Evolutionary conservation across 2,113 vertebrate species (phyloP).

Genomic region (Dicaeum eximium): DNA sequence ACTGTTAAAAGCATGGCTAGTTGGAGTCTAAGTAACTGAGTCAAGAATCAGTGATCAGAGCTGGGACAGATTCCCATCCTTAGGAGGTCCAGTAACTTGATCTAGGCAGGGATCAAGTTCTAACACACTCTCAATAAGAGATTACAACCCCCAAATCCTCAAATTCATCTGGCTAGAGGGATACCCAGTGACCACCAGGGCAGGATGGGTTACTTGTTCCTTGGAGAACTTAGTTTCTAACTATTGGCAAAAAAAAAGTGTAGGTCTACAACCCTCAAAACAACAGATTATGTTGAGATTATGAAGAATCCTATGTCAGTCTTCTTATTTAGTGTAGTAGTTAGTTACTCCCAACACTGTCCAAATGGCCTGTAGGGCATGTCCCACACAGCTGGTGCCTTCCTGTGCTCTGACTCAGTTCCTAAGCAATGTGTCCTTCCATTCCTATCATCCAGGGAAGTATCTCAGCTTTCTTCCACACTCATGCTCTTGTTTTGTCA

Average conservation of each 20-base stretch:
- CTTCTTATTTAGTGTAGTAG: background rate
- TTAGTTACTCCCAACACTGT: background rate
- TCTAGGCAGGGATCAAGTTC: background rate
- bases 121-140: background rate
- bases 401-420: background rate
- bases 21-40: background rate
- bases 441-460: background rate
- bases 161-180: background rate
- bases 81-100: background rate
- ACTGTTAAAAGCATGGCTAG: background rate
- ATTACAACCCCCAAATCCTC: background rate
- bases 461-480: background rate
- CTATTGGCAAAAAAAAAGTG: background rate
- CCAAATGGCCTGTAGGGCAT: background rate
- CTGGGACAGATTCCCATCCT: background rate
- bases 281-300: background rate
- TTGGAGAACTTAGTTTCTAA: background rate
- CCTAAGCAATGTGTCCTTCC: background rate
- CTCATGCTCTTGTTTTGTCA: background rate
- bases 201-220: background rate
- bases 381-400: background rate
- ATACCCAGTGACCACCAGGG: background rate
- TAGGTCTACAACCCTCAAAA: background rate
- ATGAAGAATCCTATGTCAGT: background rate
- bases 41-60: background rate